Base-by-base conservation (phyloP, 2,113 vertebrate genomes). In the Tachysurus fulvidraco region DNA sequence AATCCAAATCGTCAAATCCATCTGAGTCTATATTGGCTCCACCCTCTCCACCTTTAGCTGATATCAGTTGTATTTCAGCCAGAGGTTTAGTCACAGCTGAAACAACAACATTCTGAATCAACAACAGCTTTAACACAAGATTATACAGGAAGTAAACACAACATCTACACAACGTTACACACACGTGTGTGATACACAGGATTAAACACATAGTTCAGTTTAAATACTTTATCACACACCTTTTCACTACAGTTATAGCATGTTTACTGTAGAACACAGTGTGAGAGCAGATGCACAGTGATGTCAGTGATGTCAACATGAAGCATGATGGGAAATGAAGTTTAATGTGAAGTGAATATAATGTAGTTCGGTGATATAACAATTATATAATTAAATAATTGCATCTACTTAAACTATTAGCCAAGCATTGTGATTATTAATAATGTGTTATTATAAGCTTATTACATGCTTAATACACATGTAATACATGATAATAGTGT, bases 341-440 rank as follows among this genome's bases (percentile, higher is more conserved):
- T 93, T 91, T 91, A 92, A 89, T 91, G 87, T 87, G 78, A 87
- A 91, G 91, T 88, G 65, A 89, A 88, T 19, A 21, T 41, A 21
- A 71, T 44, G 21, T 1, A 73, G 36, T 73, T 46, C 19, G 19
- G 21, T 19, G 46, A 46, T 4, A 46, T 73, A 81, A 89, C 83
- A n/a, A n/a, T n/a, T n/a, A n/a, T n/a, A n/a, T n/a, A n/a, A n/a
- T n/a, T n/a, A n/a, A n/a, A n/a, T 10, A 14, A 23, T 10, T 73
- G 8, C 44, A 6, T 73, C 19, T 3, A 73, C 21, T 44, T 73
- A 12, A 21, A 41, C 17, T 71, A 41, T 30, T 14, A 30, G 4
- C 64, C 62, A 41, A 19, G 30, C 6, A 71, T 69, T 73, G 50
- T 41, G 6, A 73, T 36, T 60, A 50, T 28, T 3, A 44, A 5